These are phyloP conservation scores for Gymnocypris eckloni DNA, from an alignment of 2,797 vertebrate genomes.

Conservation along the genomic window DNA sequence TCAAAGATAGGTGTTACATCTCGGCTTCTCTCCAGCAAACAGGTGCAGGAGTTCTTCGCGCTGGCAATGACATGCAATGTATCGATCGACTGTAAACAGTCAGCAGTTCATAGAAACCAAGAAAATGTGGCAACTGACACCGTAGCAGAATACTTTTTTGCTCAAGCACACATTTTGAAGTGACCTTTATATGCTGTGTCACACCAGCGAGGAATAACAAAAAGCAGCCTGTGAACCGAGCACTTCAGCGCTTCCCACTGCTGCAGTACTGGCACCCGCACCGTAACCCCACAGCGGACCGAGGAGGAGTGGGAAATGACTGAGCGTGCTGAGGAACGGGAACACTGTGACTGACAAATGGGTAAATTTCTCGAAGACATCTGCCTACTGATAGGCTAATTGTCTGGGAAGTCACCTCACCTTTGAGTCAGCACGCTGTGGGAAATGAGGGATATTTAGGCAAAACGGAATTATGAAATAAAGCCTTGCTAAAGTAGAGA, in stretches of 20 bases:
- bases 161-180: constrained; percentile 47
- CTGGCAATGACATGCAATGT: constrained; percentile 31
- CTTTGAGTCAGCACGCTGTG: constrained; percentile 18
- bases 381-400: constrained; percentile 28
- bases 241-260: constrained; percentile 51
- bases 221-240: constrained; percentile 57
- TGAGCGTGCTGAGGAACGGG: constrained; percentile 20
- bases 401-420: constrained; percentile 22
- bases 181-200: constrained; percentile 52
- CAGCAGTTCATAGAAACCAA: constrained; percentile 47
- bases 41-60: constrained; percentile 47
- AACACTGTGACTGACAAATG: constrained; percentile 30
- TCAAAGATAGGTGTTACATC: constrained; percentile 40
- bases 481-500: constrained; percentile 13
- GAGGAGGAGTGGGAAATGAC: constrained; percentile 38
- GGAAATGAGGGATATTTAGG: constrained; percentile 39
- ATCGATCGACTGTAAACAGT: constrained; percentile 53
- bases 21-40: constrained; percentile 41
- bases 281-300: constrained; percentile 22
- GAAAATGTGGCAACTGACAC: constrained; percentile 46
- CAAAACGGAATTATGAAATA: constrained; percentile 46
- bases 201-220: constrained; percentile 49
- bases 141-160: constrained; percentile 31
- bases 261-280: constrained; percentile 51
- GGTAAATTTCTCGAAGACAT: constrained; percentile 16